Evolutionary conservation across 2,113 vertebrate genomes (phyloP).

Genomic region (Epinephelus fuscoguttatus): DNA sequence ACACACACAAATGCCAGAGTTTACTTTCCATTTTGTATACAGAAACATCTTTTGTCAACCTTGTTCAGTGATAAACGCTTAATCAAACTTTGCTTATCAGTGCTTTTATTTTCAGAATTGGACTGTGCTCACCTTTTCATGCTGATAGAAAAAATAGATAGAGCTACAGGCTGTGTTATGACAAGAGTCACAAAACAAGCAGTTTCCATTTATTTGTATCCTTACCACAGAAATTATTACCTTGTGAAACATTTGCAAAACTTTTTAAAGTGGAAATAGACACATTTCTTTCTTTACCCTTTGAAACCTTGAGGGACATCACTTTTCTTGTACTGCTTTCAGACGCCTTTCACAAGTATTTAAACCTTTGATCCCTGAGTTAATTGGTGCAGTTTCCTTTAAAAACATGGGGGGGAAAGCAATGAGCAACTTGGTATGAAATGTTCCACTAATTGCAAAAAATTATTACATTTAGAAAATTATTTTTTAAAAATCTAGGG

Average conservation of each 20-base stretch:
- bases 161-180: neutral
- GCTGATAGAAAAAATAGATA: neutral
- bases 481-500: too few species aligned
- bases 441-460: too few species aligned
- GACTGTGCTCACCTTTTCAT: neutral
- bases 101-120: neutral
- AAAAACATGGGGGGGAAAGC: too few species aligned
- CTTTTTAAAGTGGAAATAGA: too few species aligned
- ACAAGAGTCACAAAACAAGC: neutral
- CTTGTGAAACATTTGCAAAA: neutral
- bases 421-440: too few species aligned
- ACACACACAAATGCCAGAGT: constrained; percentile 12
- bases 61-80: neutral
- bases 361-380: too few species aligned
- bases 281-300: too few species aligned
- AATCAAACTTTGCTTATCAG: neutral
- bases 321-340: too few species aligned
- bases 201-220: neutral
- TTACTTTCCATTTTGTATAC: neutral
- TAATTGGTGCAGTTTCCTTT: too few species aligned
- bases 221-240: neutral
- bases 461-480: too few species aligned
- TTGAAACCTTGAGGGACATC: too few species aligned
- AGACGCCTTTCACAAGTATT: too few species aligned
- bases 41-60: neutral